These are phyloP conservation scores for Mechanitis mazaeus DNA, from an alignment of 2,888 invertebrate genomes.

Conservation along the genomic window DNA sequence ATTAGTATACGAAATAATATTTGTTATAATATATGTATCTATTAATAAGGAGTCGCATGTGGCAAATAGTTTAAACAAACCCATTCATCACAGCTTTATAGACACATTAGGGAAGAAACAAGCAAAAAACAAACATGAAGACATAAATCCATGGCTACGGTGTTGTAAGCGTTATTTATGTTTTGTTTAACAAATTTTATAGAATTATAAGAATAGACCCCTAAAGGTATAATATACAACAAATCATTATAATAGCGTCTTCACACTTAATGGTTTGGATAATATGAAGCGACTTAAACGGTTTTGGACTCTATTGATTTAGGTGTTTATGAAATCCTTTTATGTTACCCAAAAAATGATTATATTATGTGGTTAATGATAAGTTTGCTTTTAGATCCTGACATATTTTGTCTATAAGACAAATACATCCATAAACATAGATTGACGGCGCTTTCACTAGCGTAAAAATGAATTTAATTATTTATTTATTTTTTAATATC, in stretches of 20 bases:
- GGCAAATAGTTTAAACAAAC: background rate
- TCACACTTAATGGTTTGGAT: conserved; percentile 1
- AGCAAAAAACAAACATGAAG: conserved; percentile 31
- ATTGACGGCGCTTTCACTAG: too few species aligned
- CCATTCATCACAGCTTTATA: background rate
- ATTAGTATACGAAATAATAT: too few species aligned
- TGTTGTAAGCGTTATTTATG: conserved; percentile 15
- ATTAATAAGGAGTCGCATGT: conserved; percentile 1
- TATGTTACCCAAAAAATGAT: too few species aligned
- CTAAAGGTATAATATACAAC: conserved; percentile 5
- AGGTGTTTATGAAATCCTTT: too few species aligned
- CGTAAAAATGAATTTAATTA: too few species aligned
- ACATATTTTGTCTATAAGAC: too few species aligned
- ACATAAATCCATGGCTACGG: conserved; percentile 19
- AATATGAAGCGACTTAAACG: background rate
- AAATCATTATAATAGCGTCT: background rate
- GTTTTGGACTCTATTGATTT: too few species aligned
- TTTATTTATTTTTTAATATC: too few species aligned
- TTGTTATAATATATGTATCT: background rate
- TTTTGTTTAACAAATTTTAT: conserved; percentile 17
- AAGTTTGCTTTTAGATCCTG: too few species aligned
- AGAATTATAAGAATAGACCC: conserved; percentile 4
- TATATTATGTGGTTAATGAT: too few species aligned
- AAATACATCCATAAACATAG: too few species aligned
- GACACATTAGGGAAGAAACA: conserved; percentile 18